Conservation (phyloP, 2,888 invertebrate species). For the Hylaea fasciaria region DNA sequence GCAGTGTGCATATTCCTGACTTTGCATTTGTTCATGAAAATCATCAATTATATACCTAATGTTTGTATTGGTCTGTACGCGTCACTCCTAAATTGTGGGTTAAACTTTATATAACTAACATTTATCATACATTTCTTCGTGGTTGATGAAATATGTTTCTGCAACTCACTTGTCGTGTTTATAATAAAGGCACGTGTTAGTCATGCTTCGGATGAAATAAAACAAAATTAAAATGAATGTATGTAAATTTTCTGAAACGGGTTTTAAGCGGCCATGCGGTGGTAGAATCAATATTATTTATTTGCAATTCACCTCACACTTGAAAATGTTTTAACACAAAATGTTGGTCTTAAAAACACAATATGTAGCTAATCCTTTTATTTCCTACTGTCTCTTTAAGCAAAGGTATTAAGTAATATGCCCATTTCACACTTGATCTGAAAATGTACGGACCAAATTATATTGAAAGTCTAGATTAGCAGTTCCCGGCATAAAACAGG, state of each 20-base stretch:
- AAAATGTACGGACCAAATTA: neutral
- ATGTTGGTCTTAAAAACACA: no score
- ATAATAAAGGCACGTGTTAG: neutral
- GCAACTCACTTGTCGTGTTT: neutral
- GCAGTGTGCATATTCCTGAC: neutral
- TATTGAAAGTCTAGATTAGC: neutral
- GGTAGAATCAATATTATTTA: constrained; percentile 6
- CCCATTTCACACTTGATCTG: no score
- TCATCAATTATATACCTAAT: no score
- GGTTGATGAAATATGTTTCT: no score
- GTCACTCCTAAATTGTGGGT: no score
- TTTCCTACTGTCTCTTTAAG: neutral
- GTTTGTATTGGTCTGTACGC: no score
- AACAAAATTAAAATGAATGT: constrained; percentile 18
- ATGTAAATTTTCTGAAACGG: constrained; percentile 19
- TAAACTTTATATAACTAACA: no score
- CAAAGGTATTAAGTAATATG: no score
- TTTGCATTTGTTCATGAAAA: no score
- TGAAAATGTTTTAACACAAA: no score
- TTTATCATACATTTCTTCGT: no score
- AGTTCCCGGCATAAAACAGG: no score
- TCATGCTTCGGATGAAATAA: neutral
- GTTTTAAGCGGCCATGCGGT: constrained; percentile 5
- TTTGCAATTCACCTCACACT: neutral
- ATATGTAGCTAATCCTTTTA: neutral